Percentiles rank a stretch among this genome's conserved stretches.
Evolutionary conservation across 1,140 invertebrate genomes (phyloP).

Genomic region (Harlomillsia oculata): DNA sequence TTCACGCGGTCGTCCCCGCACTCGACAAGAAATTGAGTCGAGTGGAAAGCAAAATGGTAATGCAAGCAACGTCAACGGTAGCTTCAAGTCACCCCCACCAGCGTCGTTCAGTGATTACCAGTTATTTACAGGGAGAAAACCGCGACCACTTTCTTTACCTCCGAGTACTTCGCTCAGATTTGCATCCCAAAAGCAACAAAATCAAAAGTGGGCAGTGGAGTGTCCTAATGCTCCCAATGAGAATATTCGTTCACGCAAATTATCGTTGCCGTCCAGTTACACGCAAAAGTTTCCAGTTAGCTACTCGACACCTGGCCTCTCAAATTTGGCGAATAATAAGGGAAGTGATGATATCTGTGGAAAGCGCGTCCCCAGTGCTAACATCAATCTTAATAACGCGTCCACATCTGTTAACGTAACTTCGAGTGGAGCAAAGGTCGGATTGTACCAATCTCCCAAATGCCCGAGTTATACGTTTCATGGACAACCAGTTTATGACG

Average conservation of each 20-base stretch:
- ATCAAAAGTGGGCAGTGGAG: background rate
- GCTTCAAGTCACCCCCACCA: background rate
- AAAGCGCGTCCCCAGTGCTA: background rate
- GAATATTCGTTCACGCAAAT: conserved; percentile 6
- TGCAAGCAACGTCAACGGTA: background rate
- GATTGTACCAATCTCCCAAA: conserved; percentile 22
- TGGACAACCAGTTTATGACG: conserved; percentile 5
- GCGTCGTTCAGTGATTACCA: conserved; percentile 26
- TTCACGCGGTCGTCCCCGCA: background rate
- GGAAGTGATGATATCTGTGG: background rate
- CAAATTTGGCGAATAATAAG: too few species aligned
- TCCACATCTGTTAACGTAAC: background rate
- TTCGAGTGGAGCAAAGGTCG: background rate
- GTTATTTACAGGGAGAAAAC: conserved; percentile 28
- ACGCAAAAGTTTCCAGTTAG: conserved; percentile 31
- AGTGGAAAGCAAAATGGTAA: too few species aligned
- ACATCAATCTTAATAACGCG: conserved; percentile 2
- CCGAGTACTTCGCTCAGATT: conserved; percentile 12
- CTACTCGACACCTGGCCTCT: conserved; percentile 23
- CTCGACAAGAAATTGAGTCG: too few species aligned
- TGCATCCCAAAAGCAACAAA: background rate
- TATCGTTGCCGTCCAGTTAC: conserved; percentile 21
- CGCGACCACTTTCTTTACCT: conserved; percentile 28
- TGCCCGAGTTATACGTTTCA: conserved; percentile 26
- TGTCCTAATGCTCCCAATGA: conserved; percentile 11